Base-by-base conservation (phyloP, 2,113 vertebrate genomes). In the Peromyscus californicus region DNA sequence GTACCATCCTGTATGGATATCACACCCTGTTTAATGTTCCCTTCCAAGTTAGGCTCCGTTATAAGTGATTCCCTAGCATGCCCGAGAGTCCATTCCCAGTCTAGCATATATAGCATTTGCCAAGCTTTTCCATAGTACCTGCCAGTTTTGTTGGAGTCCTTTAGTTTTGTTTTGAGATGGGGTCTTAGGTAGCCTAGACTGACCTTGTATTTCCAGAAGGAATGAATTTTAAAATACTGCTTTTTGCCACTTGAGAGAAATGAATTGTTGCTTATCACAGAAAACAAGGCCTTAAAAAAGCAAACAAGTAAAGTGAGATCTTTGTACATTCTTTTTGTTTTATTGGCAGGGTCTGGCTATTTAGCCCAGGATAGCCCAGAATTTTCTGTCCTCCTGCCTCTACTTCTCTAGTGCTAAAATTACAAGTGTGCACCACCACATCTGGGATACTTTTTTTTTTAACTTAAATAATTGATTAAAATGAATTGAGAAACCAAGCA, bases 221-320 rank as follows among this genome's bases (percentile, higher is more conserved):
- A 87, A 87, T 36, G 63, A 87, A 87, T 36, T 85, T 74, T 57
- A 63, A 88, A 89, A 89, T 91, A 91, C 51, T 65, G n/a, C 33
- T 86, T 93, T 78, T 94, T 97, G 39, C 36, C 51, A 59, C 63
- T 79, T 93, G 3, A 88, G 86, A 92, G 96, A 93, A 84, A 97
- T n/a, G 7, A 84, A 39, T 74, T 96, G n/a, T 96, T 95, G 54
- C 80, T 59, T 45, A 76, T 48, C 12, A 82, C 54, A 51, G 93
- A n/a, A 83, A n/a, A 59, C 48, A 88, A 12, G 39, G 7, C 57
- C 39, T 29, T 83, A 15, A 74, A n/a, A 39, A n/a, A 42, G 42
- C 42, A 92, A 95, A 54, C 11, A 70, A 80, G 26, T 97, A 61
- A 93, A 59, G 48, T 85, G 70, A 74, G 67, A 65, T 45, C 33